These are phyloP conservation scores for Thrips palmi DNA, from an alignment of 1,140 invertebrate species.

Conservation along the genomic window DNA sequence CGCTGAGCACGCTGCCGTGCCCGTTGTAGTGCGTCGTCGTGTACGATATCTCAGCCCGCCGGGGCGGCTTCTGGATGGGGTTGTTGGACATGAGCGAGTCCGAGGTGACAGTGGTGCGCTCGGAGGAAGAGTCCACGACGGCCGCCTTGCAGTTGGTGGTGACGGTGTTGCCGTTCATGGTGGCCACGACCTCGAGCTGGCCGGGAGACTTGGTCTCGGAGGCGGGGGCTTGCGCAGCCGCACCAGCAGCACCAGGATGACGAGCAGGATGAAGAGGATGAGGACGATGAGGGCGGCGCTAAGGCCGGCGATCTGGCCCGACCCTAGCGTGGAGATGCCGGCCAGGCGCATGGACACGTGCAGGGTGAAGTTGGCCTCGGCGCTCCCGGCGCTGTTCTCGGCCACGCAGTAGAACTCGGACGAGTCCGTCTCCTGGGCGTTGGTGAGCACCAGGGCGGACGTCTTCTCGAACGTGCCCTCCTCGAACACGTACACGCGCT, in stretches of 20 bases:
- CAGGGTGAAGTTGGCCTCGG: conserved; percentile 80
- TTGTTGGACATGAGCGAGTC: conserved; percentile 32
- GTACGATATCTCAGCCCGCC: conserved; percentile 40
- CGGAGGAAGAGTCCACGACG: conserved; percentile 23
- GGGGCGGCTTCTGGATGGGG: conserved; percentile 45
- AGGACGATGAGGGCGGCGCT: conserved; percentile 62
- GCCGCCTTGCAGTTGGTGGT: conserved; percentile 25
- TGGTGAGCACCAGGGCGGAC: conserved; percentile 64
- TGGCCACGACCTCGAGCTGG: conserved; percentile 44
- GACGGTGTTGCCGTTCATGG: conserved; percentile 30
- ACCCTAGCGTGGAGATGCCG: conserved; percentile 59
- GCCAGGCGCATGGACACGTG: conserved; percentile 56
- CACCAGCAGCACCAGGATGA: conserved; percentile 51
- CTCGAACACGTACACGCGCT: conserved; percentile 62
- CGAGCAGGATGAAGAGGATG: conserved; percentile 53
- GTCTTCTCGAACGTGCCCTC: conserved; percentile 49
- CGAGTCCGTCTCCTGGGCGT: conserved; percentile 71
- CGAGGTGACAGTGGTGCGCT: conserved; percentile 11
- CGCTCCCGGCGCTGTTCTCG: conserved; percentile 76
- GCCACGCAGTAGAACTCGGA: conserved; percentile 81
- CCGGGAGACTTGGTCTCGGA: conserved; percentile 56
- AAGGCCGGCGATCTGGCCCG: conserved; percentile 67
- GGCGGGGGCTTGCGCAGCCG: conserved; percentile 44
- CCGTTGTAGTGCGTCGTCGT: conserved; percentile 39
- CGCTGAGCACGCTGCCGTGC: not conserved